Evolutionary conservation across 2,888 invertebrate species (phyloP).

Genomic region (Arctia plantaginis): DNA sequence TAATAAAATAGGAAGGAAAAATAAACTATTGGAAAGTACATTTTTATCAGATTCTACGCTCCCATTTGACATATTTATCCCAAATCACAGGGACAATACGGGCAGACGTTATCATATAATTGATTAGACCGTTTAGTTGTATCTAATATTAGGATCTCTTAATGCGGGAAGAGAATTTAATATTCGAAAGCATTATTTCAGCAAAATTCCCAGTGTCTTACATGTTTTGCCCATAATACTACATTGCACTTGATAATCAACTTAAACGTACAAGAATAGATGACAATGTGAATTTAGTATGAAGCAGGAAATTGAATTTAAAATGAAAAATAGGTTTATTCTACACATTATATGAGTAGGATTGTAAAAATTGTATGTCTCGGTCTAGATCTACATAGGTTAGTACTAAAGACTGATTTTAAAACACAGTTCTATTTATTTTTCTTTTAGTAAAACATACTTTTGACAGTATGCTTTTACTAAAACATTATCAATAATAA

Average conservation of each 20-base stretch:
- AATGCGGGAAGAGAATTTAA: constrained; percentile 42
- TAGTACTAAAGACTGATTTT: too few relatives aligned
- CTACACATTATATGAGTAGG: too few relatives aligned
- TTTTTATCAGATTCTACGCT: constrained; percentile 46
- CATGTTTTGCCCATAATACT: background rate
- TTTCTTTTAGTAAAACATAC: too few relatives aligned
- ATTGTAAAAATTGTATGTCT: too few relatives aligned
- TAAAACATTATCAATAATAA: too few relatives aligned
- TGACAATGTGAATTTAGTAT: too few relatives aligned
- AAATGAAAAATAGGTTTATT: too few relatives aligned
- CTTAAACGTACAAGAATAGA: background rate
- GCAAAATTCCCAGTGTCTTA: background rate
- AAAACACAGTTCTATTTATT: too few relatives aligned
- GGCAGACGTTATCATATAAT: constrained; percentile 70
- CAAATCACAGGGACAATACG: constrained; percentile 50
- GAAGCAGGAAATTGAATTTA: too few relatives aligned
- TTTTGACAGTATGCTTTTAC: too few relatives aligned
- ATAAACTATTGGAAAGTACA: constrained; percentile 26
- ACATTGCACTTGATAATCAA: background rate
- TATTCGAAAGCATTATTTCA: constrained; percentile 31
- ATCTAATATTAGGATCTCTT: constrained; percentile 64
- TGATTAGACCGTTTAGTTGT: constrained; percentile 72
- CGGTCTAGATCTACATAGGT: too few relatives aligned
- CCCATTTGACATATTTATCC: constrained; percentile 57
- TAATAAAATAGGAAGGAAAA: constrained; percentile 19